A percentile compares a stretch with the other conserved stretches of the same genome.
Conservation (phyloP, 2,797 vertebrate species). For the Peromyscus nudipes region DNA sequence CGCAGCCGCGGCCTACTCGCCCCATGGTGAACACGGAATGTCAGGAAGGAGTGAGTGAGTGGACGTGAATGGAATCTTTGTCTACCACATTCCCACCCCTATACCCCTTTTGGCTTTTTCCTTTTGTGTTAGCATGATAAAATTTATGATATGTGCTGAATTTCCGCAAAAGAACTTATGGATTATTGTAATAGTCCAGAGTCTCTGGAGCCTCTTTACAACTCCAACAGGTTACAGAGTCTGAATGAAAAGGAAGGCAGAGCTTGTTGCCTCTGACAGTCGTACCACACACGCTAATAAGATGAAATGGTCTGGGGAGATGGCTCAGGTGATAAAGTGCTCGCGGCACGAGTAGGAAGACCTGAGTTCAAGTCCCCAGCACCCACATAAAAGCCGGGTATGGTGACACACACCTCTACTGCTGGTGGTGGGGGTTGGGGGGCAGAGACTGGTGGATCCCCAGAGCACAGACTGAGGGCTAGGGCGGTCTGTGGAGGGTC, state of each 20-base stretch:
- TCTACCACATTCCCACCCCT: slow-evolving; percentile 31
- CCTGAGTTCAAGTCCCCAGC: neutral
- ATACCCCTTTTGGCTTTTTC: neutral
- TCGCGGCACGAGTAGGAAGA: neutral
- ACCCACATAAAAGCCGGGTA: neutral
- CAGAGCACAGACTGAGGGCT: neutral
- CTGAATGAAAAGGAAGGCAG: neutral
- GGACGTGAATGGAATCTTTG: neutral
- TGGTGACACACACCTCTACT: neutral
- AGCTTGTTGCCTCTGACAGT: neutral
- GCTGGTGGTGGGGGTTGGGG: no score
- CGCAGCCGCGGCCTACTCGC: neutral
- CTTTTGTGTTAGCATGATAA: slow-evolving; percentile 50
- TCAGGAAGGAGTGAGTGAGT: slow-evolving; percentile 42
- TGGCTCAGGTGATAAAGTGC: neutral
- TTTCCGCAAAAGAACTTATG: slow-evolving; percentile 39
- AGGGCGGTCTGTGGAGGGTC: neutral
- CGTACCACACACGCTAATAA: neutral
- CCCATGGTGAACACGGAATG: neutral
- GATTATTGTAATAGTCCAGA: neutral
- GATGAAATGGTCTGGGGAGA: neutral
- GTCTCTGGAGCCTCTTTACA: neutral
- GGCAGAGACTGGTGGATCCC: neutral
- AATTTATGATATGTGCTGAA: neutral
- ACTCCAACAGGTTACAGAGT: neutral